Percentiles rank a stretch among this genome's conserved stretches.
Evolutionary conservation across 2,113 vertebrate genomes (phyloP).

Genomic region (Phyllostomus discolor): DNA sequence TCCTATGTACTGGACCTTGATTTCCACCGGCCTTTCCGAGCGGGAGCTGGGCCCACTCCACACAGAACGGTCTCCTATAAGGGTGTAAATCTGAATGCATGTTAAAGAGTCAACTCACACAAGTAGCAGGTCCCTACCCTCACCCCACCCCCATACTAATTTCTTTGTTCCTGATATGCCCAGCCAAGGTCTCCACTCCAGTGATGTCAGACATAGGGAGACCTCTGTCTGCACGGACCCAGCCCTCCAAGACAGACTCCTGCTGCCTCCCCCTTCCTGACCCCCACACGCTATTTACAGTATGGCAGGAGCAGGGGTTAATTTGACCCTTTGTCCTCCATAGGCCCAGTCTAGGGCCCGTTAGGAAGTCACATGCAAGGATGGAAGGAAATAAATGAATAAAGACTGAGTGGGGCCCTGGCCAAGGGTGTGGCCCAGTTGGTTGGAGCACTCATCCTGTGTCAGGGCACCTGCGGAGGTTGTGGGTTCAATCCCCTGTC

Average conservation of each 20-base stretch:
- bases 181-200: background rate
- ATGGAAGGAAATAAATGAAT: background rate
- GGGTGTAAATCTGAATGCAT: background rate
- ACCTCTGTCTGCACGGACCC: background rate
- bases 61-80: no score
- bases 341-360: background rate
- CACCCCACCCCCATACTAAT: background rate
- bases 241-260: no score
- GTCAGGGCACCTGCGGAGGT: no score
- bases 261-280: background rate
- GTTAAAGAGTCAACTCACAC: background rate
- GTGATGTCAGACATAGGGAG: background rate
- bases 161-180: background rate
- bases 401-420: background rate
- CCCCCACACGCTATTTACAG: background rate
- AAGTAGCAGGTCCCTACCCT: background rate
- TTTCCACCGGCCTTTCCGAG: no score
- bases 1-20: no score
- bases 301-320: fast-evolving
- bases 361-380: background rate
- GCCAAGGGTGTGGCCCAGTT: no score
- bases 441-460: no score
- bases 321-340: background rate
- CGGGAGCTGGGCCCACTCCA: no score
- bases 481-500: no score